A percentile compares a stretch with the other conserved stretches of the same genome.
These are phyloP conservation scores for Philypnodon macrostomus DNA, from an alignment of 2,797 vertebrate species.

Conservation along the genomic window DNA sequence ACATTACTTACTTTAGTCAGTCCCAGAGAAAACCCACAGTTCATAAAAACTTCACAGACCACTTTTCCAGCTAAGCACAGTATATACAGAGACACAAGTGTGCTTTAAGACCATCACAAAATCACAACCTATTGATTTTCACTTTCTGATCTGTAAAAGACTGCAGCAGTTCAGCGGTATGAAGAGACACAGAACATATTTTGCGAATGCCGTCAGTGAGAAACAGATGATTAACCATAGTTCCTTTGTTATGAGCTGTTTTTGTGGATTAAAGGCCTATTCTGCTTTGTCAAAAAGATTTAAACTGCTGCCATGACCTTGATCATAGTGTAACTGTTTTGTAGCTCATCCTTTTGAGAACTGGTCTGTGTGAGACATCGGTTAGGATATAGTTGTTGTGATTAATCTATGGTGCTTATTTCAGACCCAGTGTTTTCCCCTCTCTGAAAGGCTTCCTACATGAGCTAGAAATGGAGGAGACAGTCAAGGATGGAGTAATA, in stretches of 20 bases:
- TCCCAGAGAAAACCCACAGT: conserved; percentile 4
- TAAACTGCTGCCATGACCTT: not conserved
- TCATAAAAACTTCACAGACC: conserved; percentile 23
- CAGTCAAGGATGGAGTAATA: too few species aligned
- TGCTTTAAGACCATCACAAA: conserved; percentile 24
- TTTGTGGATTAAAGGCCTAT: too few species aligned
- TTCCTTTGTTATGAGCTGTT: not conserved
- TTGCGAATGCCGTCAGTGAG: too few species aligned
- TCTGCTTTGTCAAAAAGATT: too few species aligned
- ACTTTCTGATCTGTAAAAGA: too few species aligned
- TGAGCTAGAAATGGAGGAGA: not conserved
- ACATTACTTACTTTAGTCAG: too few species aligned
- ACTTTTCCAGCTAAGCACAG: not conserved
- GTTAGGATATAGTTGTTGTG: not conserved
- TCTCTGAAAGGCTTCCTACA: too few species aligned
- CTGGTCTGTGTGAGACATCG: not conserved
- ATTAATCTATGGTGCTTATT: not conserved
- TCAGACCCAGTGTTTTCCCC: not conserved
- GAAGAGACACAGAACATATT: not conserved
- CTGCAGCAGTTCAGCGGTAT: not conserved
- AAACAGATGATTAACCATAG: not conserved
- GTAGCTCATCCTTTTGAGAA: not conserved
- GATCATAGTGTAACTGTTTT: not conserved
- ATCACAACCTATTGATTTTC: conserved; percentile 29
- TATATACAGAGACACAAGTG: too few species aligned